These are phyloP conservation scores for Torymus tubicola DNA, from an alignment of 2,888 invertebrate genomes.

Conservation along the genomic window DNA sequence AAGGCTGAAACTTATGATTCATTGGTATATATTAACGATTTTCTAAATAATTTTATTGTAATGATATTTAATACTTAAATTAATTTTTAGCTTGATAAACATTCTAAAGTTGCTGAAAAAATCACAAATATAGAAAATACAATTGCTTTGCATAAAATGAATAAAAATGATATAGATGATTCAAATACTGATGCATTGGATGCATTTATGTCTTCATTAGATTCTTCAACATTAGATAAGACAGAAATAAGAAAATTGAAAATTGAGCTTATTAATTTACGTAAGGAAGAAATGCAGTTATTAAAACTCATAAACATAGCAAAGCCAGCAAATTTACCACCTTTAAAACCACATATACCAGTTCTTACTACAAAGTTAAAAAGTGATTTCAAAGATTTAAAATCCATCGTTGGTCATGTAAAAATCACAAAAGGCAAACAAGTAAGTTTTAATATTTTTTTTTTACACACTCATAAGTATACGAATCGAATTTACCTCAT, in stretches of 20 bases:
- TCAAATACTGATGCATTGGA: slow-evolving; percentile 87
- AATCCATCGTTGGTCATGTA: slow-evolving; percentile 32
- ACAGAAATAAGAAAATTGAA: slow-evolving; percentile 82
- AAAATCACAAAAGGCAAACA: slow-evolving; percentile 49
- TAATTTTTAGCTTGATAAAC: slow-evolving; percentile 80
- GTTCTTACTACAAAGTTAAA: slow-evolving; percentile 38
- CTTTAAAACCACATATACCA: slow-evolving; percentile 72
- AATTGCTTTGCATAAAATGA: slow-evolving; percentile 76
- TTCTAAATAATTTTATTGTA: slow-evolving; percentile 3
- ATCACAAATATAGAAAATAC: slow-evolving; percentile 81
- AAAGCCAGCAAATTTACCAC: slow-evolving; percentile 82
- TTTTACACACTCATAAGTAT: no score
- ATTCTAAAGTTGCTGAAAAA: slow-evolving; percentile 77
- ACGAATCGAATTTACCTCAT: no score
- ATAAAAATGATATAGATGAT: slow-evolving; percentile 68
- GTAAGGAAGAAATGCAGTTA: slow-evolving; percentile 83
- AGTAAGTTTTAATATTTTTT: slow-evolving; percentile 58
- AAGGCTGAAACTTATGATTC: slow-evolving; percentile 83
- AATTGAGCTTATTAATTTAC: slow-evolving; percentile 83
- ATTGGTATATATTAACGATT: slow-evolving; percentile 77
- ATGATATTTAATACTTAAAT: slow-evolving; percentile 33
- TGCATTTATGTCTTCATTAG: slow-evolving; percentile 86
- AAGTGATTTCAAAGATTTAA: slow-evolving; percentile 52
- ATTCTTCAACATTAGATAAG: slow-evolving; percentile 77
- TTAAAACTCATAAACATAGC: slow-evolving; percentile 86